A percentile compares a stretch with the other conserved stretches of the same genome.
phyloP scores from a whole-genome alignment of 2,113 vertebrate genomes.

The Halichoeres trimaculatus region DNA sequence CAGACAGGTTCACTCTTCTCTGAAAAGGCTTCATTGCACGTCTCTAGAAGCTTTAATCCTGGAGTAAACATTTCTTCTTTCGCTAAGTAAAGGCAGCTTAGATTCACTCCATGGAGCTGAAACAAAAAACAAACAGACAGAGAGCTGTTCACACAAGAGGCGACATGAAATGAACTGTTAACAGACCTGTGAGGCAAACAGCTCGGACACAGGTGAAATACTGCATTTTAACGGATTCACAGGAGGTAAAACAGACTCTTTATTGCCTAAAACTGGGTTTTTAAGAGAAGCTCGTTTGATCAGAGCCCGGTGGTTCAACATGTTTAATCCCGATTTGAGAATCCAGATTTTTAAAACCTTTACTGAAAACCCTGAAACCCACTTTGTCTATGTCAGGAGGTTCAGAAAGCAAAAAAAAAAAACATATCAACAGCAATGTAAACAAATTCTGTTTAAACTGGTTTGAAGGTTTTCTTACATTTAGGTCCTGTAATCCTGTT shows the following conservation, averaged over 20 bases:
- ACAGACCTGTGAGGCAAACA: slow-evolving; percentile 7
- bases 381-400: no score
- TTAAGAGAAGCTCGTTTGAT: not conserved
- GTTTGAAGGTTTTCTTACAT: no score
- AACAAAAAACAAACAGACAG: slow-evolving; percentile 41
- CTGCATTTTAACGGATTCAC: slow-evolving; percentile 19
- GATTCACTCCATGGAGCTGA: slow-evolving; percentile 26
- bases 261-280: no score
- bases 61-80: slow-evolving; percentile 56
- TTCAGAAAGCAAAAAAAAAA: no score
- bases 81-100: slow-evolving; percentile 65
- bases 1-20: slow-evolving; percentile 24
- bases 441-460: no score
- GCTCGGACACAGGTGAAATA: slow-evolving; percentile 8
- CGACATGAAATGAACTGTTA: slow-evolving; percentile 13
- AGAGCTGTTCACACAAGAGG: not conserved
- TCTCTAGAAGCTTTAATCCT: slow-evolving; percentile 28
- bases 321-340: no score
- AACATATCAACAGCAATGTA: no score
- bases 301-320: not conserved
- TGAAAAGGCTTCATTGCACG: slow-evolving; percentile 63
- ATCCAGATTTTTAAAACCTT: no score
- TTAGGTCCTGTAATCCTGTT: no score
- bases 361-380: no score
- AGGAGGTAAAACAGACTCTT: not conserved